Base-by-base conservation (phyloP, 2,797 vertebrate species). In the Tiaroga cobitis region DNA sequence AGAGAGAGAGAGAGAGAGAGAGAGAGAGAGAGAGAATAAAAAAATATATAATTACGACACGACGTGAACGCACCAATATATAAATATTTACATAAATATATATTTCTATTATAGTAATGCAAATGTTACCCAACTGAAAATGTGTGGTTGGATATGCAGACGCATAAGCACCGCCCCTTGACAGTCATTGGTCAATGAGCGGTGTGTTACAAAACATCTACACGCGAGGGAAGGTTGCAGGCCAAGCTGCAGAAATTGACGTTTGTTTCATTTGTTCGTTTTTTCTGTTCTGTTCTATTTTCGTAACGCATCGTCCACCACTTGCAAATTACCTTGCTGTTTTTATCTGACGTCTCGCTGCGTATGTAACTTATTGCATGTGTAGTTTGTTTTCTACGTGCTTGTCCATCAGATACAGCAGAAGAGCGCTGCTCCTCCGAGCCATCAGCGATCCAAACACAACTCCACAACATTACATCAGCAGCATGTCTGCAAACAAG, bases 401-500 rank as follows among this genome's bases (percentile, higher is more conserved):
- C 46, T 39, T 41, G n/a, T 70, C 5, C 74, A 21, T 69, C 63
- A 84, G 74, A 69, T 29, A 39, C 15, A 67, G 46, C 41, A 65
- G 70, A 41, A 68, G 32, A 24, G 61, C 34, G 32, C 37, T 65
- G 13, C 46, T 67, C 15, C 72, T 77, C 4, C 5, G 10, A 19
- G 29, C 15, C 41, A 26, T 18, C 59, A 63, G 34, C 49, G n/a
- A 46, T 2, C 41, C 41, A n/a, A 49, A 81, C 32, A 46, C 8
- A 46, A 63, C 15, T 29, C 54, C 54, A 16, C 4, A 16, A 43
- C 49, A 4, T 67, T n/a, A 78, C 21, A 54, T 11, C 5, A 84
- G 67, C 91, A 85, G 56, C 91, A 88, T 95, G 94, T 72, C 91
- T 0, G 83, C 9, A 54, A 89, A 26, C 26, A 94, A 93, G 75